Base-by-base conservation (phyloP, 2,888 invertebrate genomes). In the Lucinisca nassula region DNA sequence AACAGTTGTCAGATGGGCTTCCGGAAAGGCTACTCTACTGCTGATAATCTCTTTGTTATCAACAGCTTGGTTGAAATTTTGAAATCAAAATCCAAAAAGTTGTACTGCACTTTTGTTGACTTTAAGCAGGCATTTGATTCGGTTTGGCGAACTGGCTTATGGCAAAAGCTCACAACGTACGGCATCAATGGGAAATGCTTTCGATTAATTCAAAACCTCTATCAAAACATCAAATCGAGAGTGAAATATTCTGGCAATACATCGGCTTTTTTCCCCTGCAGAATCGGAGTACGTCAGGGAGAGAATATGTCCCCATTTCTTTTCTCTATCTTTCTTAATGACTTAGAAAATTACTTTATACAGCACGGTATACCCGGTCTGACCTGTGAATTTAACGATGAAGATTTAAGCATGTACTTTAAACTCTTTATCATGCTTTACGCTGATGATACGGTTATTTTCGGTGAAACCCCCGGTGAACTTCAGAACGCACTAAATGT, bases 401-500 rank as follows among this genome's bases (percentile, higher is more conserved):
- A 45, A 12, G 45, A 45, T 45, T 12, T 45, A 45, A 12, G 8
- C 45, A 45, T 45, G 45, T 45, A 12, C 17, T 17, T 45, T 17
- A 8, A 61, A 74, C 24, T 79, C n/a, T 75, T 79, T 4, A 21
- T 75, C 1, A 37, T 82, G 10, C 32, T 84, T 40, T 84, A 75
- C 37, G 84, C 84, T 6, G 84, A 84, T 40, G 78, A 84, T 72
- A 84, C 79, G n/a, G 67, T 84, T 17, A n/a, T 84, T 10, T 40
- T 85, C 12, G 24, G 70, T 21, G 85, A 81, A 21, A 55, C 55
- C 30, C 17, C 32, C 17, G 30, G 76, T 0, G 51, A 37, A 21
- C 67, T 80, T n/a, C 80, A 80, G 40, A 49, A 37, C n/a, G 30
- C 32, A 10, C 30, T 81, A 12, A 55, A 85, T 61, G 51, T 1